Evolutionary conservation across 2,888 invertebrate species (phyloP).

Genomic region (Caenorhabditis afra): DNA sequence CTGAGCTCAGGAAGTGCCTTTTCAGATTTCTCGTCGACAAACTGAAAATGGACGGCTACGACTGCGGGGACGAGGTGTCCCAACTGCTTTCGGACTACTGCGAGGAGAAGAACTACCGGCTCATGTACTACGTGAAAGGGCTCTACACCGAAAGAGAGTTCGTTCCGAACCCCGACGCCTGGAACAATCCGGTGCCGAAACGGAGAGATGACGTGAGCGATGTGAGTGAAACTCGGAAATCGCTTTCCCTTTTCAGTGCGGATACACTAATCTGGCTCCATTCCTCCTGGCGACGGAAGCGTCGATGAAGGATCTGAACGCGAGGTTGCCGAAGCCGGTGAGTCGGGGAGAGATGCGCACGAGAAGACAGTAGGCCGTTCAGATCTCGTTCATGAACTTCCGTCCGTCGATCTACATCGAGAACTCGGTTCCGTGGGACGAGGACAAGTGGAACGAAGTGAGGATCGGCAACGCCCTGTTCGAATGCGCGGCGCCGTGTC

Average conservation of each 20-base stretch:
- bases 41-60: conserved; percentile 62
- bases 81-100: conserved; percentile 54
- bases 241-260: conserved; percentile 49
- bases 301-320: conserved; percentile 60
- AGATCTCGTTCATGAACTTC: conserved; percentile 61
- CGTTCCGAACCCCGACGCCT: conserved; percentile 52
- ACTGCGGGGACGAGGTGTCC: conserved; percentile 65
- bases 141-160: conserved; percentile 62
- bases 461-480: conserved; percentile 61
- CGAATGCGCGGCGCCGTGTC: conserved; percentile 65
- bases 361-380: neutral
- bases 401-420: conserved; percentile 65
- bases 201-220: conserved; percentile 60
- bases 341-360: conserved; percentile 8
- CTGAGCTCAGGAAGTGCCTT: neutral
- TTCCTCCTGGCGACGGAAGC: conserved; percentile 59
- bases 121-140: conserved; percentile 46
- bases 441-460: conserved; percentile 66
- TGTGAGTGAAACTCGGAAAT: neutral
- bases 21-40: conserved; percentile 60
- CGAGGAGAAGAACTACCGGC: conserved; percentile 56
- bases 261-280: conserved; percentile 63
- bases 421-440: conserved; percentile 62
- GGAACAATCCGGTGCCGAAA: conserved; percentile 67
- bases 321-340: conserved; percentile 16